A percentile compares a stretch with the other conserved stretches of the same genome.
These are phyloP conservation scores for Centrocercus urophasianus DNA, from an alignment of 2,113 vertebrate genomes.

Conservation along the genomic window DNA sequence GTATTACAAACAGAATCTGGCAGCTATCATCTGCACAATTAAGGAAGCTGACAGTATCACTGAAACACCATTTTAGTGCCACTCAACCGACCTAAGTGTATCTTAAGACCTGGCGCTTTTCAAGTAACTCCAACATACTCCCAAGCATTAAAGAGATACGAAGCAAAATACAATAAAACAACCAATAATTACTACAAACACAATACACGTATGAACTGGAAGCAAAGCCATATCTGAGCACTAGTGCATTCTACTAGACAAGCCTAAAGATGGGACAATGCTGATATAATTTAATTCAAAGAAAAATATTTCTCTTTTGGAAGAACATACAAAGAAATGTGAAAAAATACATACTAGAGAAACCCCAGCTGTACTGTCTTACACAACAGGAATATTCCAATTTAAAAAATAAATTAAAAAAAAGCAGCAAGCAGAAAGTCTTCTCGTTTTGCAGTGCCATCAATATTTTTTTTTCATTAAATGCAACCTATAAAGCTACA, in stretches of 20 bases:
- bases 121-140: background rate
- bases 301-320: background rate
- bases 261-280: background rate
- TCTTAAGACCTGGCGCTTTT: background rate
- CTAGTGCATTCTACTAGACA: background rate
- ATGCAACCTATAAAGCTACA: background rate
- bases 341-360: background rate
- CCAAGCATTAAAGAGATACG: background rate
- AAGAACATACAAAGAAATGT: background rate
- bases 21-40: background rate
- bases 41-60: conserved; percentile 13
- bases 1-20: background rate
- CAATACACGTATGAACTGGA: background rate
- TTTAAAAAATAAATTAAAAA: background rate
- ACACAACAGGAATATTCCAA: background rate
- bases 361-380: background rate
- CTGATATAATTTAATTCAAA: background rate
- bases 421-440: background rate
- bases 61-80: background rate
- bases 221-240: background rate
- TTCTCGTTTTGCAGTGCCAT: background rate
- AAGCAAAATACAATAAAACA: background rate
- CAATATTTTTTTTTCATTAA: background rate
- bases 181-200: background rate
- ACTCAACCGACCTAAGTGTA: background rate